Evolutionary conservation across 2,113 vertebrate genomes (phyloP).

Genomic region (Theristicus caerulescens): DNA sequence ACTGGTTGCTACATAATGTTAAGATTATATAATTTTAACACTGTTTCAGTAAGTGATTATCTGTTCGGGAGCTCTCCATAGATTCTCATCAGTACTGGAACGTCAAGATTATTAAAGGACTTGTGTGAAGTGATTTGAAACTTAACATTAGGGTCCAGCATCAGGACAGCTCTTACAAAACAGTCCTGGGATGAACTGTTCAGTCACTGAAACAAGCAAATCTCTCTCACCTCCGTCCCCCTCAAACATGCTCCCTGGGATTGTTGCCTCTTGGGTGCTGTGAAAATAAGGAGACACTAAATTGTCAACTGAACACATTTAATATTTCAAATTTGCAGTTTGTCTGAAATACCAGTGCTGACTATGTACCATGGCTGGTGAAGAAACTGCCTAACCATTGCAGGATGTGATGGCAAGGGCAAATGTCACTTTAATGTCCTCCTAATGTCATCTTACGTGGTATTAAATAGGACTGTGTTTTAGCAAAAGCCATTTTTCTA

Average conservation of each 20-base stretch:
- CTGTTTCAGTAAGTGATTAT: background rate
- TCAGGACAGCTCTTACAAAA: background rate
- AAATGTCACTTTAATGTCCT: background rate
- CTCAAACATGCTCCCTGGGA: background rate
- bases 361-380: background rate
- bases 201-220: background rate
- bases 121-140: background rate
- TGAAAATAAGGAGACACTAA: background rate
- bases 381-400: background rate
- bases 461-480: background rate
- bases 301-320: fast-evolving
- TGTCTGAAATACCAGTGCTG: background rate
- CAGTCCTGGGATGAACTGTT: background rate
- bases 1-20: background rate
- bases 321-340: background rate
- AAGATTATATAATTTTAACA: background rate
- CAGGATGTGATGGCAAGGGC: background rate
- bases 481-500: background rate
- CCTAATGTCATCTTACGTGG: fast-evolving
- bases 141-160: background rate
- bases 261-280: background rate
- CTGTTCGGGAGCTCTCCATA: background rate
- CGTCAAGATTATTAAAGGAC: background rate
- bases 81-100: background rate
- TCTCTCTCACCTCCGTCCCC: fast-evolving